Percentiles rank a stretch among this genome's conserved stretches.
Evolutionary conservation across 2,888 invertebrate genomes (phyloP).

Genomic region (Sphaeridia pumilis): DNA sequence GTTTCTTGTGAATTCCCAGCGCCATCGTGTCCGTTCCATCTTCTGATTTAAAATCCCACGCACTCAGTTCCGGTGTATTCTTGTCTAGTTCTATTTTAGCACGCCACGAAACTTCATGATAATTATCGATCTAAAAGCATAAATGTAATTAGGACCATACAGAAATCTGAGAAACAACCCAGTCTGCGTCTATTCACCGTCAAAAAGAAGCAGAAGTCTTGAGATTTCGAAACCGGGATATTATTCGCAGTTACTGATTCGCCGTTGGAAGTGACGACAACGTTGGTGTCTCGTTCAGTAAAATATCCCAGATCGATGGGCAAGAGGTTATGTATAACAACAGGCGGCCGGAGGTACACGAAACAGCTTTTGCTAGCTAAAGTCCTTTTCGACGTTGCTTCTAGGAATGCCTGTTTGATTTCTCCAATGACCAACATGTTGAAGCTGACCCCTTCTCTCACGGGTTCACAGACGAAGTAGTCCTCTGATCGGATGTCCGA

Average conservation of each 20-base stretch:
- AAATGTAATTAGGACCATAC: too few species aligned
- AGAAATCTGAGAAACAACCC: too few species aligned
- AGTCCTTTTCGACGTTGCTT: slow-evolving; percentile 64
- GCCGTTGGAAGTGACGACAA: slow-evolving; percentile 23
- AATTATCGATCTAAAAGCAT: slow-evolving; percentile 56
- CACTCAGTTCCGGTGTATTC: slow-evolving; percentile 56
- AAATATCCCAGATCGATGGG: slow-evolving; percentile 44
- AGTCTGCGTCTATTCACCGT: slow-evolving; percentile 23
- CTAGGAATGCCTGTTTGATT: slow-evolving; percentile 73
- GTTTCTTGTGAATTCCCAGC: slow-evolving; percentile 60
- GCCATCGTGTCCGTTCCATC: slow-evolving; percentile 65
- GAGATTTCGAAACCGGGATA: slow-evolving; percentile 21
- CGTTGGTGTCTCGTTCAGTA: slow-evolving; percentile 5
- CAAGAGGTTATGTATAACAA: slow-evolving; percentile 77
- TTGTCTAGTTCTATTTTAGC: slow-evolving; percentile 60
- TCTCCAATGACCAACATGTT: slow-evolving; percentile 48
- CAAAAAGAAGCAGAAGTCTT: slow-evolving; percentile 22
- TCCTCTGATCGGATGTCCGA: slow-evolving; percentile 15
- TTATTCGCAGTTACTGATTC: slow-evolving; percentile 24
- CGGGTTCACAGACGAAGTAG: slow-evolving; percentile 15
- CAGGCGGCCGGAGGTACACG: slow-evolving; percentile 74
- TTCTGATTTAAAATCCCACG: slow-evolving; percentile 77
- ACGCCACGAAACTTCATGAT: slow-evolving; percentile 80
- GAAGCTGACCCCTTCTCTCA: slow-evolving; percentile 7
- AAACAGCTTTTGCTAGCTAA: slow-evolving; percentile 72